A percentile compares a stretch with the other conserved stretches of the same genome.
phyloP scores from a whole-genome alignment of 2,888 invertebrate genomes.

The Drosophila koepferae region DNA sequence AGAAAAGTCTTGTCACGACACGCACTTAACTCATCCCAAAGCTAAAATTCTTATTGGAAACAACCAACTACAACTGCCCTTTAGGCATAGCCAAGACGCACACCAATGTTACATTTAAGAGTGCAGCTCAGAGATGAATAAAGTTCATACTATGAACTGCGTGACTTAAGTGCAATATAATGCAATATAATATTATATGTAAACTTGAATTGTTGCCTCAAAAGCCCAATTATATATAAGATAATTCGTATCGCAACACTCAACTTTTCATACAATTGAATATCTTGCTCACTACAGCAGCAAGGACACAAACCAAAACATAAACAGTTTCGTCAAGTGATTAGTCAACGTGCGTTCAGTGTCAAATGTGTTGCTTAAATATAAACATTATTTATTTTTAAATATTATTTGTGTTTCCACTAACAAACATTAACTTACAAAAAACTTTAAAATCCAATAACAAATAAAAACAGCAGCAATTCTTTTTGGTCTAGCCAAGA shows the following conservation, averaged over 20 bases:
- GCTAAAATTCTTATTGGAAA: not conserved
- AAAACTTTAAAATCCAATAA: not conserved
- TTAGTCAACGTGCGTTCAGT: not conserved
- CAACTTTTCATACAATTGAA: not conserved
- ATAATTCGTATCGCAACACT: not conserved
- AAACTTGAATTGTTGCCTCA: not conserved
- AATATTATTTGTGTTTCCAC: not conserved
- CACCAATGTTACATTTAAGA: not conserved
- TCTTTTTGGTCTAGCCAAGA: not conserved
- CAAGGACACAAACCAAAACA: not conserved
- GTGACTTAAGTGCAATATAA: not conserved
- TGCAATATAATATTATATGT: not conserved
- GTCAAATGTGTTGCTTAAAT: not conserved
- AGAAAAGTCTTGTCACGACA: constrained; percentile 3
- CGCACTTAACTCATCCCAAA: not conserved
- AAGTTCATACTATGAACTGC: not conserved
- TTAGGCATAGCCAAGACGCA: not conserved
- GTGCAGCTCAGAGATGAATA: not conserved
- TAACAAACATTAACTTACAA: not conserved
- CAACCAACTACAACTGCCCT: not conserved
- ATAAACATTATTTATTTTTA: not conserved
- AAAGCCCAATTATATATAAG: too few species aligned
- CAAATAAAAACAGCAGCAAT: not conserved
- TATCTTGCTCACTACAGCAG: not conserved
- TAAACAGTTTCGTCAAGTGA: not conserved